These are phyloP conservation scores for Picus viridis DNA, from an alignment of 2,797 vertebrate genomes.

Conservation along the genomic window DNA sequence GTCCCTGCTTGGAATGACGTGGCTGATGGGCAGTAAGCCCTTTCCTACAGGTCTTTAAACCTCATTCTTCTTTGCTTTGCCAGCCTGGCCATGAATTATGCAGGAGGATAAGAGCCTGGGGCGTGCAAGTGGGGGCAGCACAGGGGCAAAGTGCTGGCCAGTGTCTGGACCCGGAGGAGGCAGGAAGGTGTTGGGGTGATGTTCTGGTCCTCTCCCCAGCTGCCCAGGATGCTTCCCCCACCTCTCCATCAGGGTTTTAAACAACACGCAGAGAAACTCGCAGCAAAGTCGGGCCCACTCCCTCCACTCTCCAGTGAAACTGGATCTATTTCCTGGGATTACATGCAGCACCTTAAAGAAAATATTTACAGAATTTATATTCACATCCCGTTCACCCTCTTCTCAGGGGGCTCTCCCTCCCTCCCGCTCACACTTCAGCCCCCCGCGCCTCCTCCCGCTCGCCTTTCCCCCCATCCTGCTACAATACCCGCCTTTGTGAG, in stretches of 20 bases:
- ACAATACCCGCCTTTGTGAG: slow-evolving; percentile 70
- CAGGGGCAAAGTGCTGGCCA: rapidly evolving
- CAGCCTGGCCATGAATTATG: neutral
- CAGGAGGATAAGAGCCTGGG: neutral
- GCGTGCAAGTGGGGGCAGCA: neutral
- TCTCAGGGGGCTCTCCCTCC: slow-evolving; percentile 44
- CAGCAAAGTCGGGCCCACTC: neutral
- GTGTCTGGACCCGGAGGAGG: neutral
- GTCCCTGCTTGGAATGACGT: neutral
- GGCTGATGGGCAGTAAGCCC: neutral
- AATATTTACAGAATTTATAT: slow-evolving; percentile 76
- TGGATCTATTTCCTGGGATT: slow-evolving; percentile 68
- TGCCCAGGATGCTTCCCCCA: neutral
- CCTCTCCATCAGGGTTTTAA: neutral
- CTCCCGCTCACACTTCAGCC: neutral
- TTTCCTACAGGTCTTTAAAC: neutral
- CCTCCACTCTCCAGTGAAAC: neutral
- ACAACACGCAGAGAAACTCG: neutral
- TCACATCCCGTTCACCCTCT: slow-evolving; percentile 59
- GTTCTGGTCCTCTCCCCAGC: neutral
- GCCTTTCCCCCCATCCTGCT: slow-evolving; percentile 10
- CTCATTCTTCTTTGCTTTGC: neutral
- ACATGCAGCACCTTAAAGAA: slow-evolving; percentile 65
- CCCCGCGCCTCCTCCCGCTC: neutral
- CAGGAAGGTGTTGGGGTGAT: neutral